These are phyloP conservation scores for Cotesia congregata DNA, from an alignment of 2,888 invertebrate species.

Conservation along the genomic window DNA sequence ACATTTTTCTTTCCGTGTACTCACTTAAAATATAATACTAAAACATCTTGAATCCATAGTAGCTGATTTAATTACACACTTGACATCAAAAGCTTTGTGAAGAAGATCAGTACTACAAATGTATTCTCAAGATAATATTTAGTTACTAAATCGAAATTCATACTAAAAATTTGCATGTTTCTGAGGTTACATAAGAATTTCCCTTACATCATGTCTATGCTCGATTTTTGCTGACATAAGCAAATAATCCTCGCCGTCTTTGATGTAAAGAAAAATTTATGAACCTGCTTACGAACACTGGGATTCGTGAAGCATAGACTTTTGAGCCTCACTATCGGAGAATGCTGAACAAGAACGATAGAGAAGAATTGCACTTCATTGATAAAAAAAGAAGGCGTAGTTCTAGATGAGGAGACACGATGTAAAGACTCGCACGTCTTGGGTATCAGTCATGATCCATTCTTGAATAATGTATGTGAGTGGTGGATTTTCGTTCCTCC, in stretches of 20 bases:
- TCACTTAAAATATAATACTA: too few relatives aligned
- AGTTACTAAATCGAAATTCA: slow-evolving; percentile 8
- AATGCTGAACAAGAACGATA: slow-evolving; percentile 11
- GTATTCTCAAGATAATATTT: not conserved
- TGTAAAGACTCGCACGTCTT: slow-evolving; percentile 57
- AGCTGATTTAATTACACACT: too few relatives aligned
- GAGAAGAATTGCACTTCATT: slow-evolving; percentile 19
- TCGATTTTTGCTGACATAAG: slow-evolving; percentile 8
- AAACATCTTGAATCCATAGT: too few relatives aligned
- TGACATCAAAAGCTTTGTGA: not conserved
- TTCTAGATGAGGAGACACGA: slow-evolving; percentile 23
- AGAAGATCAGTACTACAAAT: not conserved
- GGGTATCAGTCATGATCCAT: slow-evolving; percentile 64
- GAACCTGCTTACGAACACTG: slow-evolving; percentile 17
- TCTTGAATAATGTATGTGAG: slow-evolving; percentile 65
- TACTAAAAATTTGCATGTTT: not conserved
- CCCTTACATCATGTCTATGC: not conserved
- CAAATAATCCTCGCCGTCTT: slow-evolving; percentile 19
- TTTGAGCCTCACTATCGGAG: slow-evolving; percentile 16
- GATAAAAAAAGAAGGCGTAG: slow-evolving; percentile 5
- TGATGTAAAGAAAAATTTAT: slow-evolving; percentile 26
- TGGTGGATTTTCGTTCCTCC: slow-evolving; percentile 43
- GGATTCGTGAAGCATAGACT: slow-evolving; percentile 18
- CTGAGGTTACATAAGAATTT: not conserved
- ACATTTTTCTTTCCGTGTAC: too few relatives aligned